Percentiles rank a stretch among this genome's conserved stretches.
These are phyloP conservation scores for Tethya wilhelma DNA, from an alignment of 37 sponge, comb jelly and placozoan genomes.

Conservation along the genomic window DNA sequence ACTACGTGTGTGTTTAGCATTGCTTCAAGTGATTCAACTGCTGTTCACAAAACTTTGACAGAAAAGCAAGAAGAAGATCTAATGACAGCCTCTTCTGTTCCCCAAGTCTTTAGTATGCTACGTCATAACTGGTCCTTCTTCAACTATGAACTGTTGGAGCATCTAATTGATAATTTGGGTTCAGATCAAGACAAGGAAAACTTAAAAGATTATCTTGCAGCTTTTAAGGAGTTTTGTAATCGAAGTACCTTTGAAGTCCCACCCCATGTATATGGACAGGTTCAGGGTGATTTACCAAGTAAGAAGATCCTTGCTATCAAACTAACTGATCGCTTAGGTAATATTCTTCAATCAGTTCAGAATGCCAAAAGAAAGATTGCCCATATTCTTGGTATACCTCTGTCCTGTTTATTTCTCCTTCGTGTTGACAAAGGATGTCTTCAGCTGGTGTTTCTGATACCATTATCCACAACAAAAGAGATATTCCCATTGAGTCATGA, in stretches of 20 bases:
- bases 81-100: background rate
- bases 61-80: background rate
- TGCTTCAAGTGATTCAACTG: background rate
- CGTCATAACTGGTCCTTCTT: background rate
- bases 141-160: conserved; percentile 5
- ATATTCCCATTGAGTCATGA: too few species aligned
- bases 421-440: too few species aligned
- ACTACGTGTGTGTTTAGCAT: background rate
- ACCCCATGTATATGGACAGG: background rate
- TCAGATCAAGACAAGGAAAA: background rate
- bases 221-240: background rate
- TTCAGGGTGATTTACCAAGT: too few species aligned
- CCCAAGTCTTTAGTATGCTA: background rate
- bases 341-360: too few species aligned
- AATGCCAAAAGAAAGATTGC: too few species aligned
- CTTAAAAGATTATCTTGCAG: background rate
- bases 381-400: too few species aligned
- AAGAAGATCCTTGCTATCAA: too few species aligned
- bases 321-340: too few species aligned
- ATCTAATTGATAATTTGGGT: background rate
- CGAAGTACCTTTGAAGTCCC: background rate
- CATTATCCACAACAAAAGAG: too few species aligned
- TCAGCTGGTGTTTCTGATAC: too few species aligned
- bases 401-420: too few species aligned
- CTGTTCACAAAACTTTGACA: background rate